These are phyloP conservation scores for Alsophila aescularia DNA, from an alignment of 2,888 invertebrate genomes.

Conservation along the genomic window DNA sequence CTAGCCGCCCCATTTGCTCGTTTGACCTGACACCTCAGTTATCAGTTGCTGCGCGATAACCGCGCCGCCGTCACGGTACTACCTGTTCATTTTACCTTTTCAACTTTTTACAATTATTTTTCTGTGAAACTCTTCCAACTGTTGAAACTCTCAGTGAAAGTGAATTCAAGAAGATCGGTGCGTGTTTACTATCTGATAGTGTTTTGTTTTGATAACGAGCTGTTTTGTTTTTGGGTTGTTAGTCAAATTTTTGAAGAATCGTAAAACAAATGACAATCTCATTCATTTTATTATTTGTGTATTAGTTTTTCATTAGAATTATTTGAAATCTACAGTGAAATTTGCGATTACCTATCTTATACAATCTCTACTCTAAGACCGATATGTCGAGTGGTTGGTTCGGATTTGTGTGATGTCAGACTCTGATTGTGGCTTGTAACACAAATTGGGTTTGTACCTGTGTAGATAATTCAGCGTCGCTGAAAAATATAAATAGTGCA, in stretches of 20 bases:
- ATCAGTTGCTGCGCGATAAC: constrained; percentile 81
- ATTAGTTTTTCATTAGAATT: neutral
- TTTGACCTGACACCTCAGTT: constrained; percentile 84
- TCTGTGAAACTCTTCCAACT: neutral
- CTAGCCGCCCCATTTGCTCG: constrained; percentile 81
- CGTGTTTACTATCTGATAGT: constrained; percentile 18
- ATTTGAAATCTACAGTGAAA: neutral
- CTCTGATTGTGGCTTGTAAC: constrained; percentile 12
- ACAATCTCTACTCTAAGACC: neutral
- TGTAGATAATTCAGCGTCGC: neutral
- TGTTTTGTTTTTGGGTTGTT: constrained; percentile 2
- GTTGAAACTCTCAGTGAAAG: neutral
- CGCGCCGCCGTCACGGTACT: constrained; percentile 62
- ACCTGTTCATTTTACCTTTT: constrained; percentile 76
- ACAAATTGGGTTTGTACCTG: neutral
- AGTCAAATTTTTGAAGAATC: neutral
- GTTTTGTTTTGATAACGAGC: constrained; percentile 16
- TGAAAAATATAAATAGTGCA: neutral
- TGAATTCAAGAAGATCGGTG: constrained; percentile 1
- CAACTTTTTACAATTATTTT: constrained; percentile 48
- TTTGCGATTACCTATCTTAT: neutral
- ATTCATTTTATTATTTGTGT: neutral
- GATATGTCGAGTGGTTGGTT: constrained; percentile 5
- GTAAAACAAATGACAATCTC: constrained; percentile 1
- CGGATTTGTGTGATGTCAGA: constrained; percentile 5